phyloP scores from a whole-genome alignment of 2,113 vertebrate species.

The Boulengeromyrus knoepffleri region DNA sequence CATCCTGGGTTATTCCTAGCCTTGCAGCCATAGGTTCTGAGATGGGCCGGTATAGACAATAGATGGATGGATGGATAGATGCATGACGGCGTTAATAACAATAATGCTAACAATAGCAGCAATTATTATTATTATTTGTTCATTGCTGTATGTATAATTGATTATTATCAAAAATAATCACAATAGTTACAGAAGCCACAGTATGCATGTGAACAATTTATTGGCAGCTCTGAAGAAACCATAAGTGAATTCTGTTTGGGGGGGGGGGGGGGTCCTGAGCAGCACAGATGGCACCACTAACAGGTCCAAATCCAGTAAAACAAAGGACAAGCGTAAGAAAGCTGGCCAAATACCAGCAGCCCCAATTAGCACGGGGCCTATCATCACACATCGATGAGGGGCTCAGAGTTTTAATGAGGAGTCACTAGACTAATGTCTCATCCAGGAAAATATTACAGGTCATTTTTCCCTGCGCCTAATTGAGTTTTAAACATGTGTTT shows the following conservation, averaged over 20 bases:
- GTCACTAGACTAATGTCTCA: not conserved
- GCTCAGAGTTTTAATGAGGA: not conserved
- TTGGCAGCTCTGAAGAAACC: not conserved
- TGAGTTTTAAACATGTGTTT: conserved; percentile 15
- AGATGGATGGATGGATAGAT: not conserved
- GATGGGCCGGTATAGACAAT: not conserved
- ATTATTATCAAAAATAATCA: not conserved
- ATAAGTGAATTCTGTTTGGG: not conserved
- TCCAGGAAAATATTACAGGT: conserved; percentile 3
- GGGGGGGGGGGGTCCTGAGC: not conserved
- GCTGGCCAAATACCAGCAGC: not conserved
- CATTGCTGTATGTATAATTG: not conserved
- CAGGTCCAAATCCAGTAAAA: not conserved
- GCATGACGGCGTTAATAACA: not conserved
- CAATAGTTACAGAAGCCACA: not conserved
- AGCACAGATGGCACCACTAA: not conserved
- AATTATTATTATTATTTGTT: not conserved
- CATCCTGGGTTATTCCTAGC: not conserved
- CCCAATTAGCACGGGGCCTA: not conserved
- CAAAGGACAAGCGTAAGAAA: not conserved
- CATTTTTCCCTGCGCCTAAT: not conserved
- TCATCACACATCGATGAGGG: not conserved
- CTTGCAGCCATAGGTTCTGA: not conserved
- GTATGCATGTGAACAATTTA: not conserved
- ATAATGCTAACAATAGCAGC: not conserved